A percentile compares a stretch with the other conserved stretches of the same genome.
phyloP scores from a whole-genome alignment of 1,140 invertebrate species.

The Cheumatopsyche charites region DNA sequence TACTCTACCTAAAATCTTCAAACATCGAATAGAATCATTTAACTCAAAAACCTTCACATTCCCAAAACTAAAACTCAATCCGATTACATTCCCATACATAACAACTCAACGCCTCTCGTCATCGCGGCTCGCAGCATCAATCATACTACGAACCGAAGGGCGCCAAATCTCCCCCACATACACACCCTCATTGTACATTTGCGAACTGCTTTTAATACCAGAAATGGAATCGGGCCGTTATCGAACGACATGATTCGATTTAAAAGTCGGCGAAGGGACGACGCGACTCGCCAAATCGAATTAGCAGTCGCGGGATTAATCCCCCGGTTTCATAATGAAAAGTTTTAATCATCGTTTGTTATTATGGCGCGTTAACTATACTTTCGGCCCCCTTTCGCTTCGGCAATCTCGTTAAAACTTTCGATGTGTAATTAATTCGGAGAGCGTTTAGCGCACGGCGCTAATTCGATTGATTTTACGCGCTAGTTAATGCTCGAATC shows the following conservation, averaged over 20 bases:
- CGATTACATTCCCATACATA: no score
- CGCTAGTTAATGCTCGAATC: no score
- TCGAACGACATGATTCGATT: slow-evolving; percentile 46
- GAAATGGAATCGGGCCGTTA: slow-evolving; percentile 47
- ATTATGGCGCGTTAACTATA: not conserved
- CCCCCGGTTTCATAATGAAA: slow-evolving; percentile 44
- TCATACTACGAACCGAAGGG: slow-evolving; percentile 1
- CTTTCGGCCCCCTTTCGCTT: not conserved
- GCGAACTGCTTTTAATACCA: slow-evolving; percentile 32
- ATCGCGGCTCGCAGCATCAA: not conserved
- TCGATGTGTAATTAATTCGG: not conserved
- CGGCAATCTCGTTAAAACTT: slow-evolving; percentile 16
- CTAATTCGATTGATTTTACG: no score
- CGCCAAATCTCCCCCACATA: slow-evolving; percentile 7
- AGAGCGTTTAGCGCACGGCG: not conserved
- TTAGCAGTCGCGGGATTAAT: slow-evolving; percentile 20
- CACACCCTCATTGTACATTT: slow-evolving; percentile 34
- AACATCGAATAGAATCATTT: no score
- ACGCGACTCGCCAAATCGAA: not conserved
- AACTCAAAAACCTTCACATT: no score
- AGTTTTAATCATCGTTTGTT: slow-evolving; percentile 43
- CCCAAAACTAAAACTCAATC: no score
- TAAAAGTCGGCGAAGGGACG: slow-evolving; percentile 38
- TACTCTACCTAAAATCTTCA: no score
- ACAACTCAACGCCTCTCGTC: not conserved